Base-by-base conservation (phyloP, 2,888 invertebrate species). In the Theristus sp. region DNA sequence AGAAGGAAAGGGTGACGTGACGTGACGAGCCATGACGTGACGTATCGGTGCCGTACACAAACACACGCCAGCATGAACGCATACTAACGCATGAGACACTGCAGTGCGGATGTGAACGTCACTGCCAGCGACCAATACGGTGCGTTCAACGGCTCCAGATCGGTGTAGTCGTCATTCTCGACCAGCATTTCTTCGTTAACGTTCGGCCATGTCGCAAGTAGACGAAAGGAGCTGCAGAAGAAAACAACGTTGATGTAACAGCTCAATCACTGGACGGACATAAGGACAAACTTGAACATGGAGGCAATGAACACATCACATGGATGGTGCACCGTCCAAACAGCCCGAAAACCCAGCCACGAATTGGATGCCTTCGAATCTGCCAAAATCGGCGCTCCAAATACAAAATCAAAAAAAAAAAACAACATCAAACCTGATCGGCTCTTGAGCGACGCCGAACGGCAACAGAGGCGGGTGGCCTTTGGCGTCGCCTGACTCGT, bases 181-280 rank as follows among this genome's bases (percentile, higher is more conserved):
- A 89, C 83, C 29, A 89, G 83, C 62, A 86, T 82, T 73, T 86
- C 84, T 74, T 90, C 91, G 1, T 84, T 82, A 65, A 91, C 80
- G 71, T 84, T 82, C 0, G 86, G 85, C 93, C 93, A 94, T 28
- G 85, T 85, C 54, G 87, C 83, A 72, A 84, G 84, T 24, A 90
- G 75, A 64, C 83, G 78, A 29, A 89, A 80, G 73, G 84, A 83
- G 59, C 84, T 84, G 65, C 27, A 66, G 70, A 61, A 54, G 62
- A 57, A 49, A 22, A 26, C 2, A 30, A 31, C 26, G 25, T 17
- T n/a, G 13, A 49, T 49, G 6, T 10, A 24, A n/a, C 49, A 24
- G n/a, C n/a, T 3, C 6, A 49, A 10, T 49, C 3, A n/a, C 49
- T 49, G n/a, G 3, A 24, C n/a, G n/a, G n/a, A n/a, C n/a, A n/a